Evolutionary conservation across 2,797 vertebrate genomes (phyloP), one percentile per base, ranked within the genome.

Genomic region (Synanceia verrucosa): DNA sequence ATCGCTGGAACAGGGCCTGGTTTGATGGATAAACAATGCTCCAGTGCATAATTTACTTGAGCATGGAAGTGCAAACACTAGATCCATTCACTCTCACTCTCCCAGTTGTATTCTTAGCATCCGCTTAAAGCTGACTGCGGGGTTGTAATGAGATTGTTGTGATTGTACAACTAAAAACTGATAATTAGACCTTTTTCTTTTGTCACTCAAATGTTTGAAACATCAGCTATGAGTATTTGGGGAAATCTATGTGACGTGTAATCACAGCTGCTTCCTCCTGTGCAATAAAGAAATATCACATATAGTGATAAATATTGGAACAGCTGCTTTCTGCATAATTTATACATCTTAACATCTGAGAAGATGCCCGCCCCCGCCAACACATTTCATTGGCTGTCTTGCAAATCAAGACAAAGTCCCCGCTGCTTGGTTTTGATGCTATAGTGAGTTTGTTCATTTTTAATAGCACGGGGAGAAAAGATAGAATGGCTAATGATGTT

Each of bases 1-100:
- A 83, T 83, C 78, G 78, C 81, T 90, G 90, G 85, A 91, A 91
- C 85, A 69, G 50, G 70, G 88, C 89, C 86, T 78, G 86, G 84
- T 87, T 90, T 92, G 86, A 91, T 83, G 86, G 89, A 88, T 91
- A 91, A 92, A 92, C 93, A 92, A 92, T 87, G 88, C 88, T 85
- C 86, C 79, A 62, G 85, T 86, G 78, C 87, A 91, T 91, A 88
- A 93, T 93, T 92, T 88, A 89, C 77, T 61, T 56, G 74, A 79
- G 82, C 61, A 56, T 75, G 70, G 78, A 81, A 86, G 82, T 73
- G 76, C 73, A 85, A 81, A 84, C 74, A 72, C 46, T 68, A 80
- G 80, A 88, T 72, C 76, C 65, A 74, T 89, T 88, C 81, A 76
- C 61, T 84, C 78, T 55, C 62, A 18, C 48, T 70, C 65, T 76